A percentile compares a stretch with the other conserved stretches of the same genome.
Conservation (phyloP, 1,140 invertebrate genomes). For the Bombus soroeensis region DNA sequence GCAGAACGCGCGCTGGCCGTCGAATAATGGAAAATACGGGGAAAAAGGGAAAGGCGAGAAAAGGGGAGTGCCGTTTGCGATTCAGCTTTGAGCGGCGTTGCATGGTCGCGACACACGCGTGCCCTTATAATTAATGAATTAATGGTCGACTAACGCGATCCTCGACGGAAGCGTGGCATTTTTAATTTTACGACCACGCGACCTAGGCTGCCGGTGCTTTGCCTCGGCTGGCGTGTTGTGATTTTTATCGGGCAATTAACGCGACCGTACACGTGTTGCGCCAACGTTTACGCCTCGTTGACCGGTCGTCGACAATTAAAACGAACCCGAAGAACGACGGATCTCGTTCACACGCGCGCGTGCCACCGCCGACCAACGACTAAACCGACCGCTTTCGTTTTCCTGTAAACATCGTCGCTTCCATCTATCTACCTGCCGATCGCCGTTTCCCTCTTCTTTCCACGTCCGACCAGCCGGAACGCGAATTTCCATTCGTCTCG, state of each 20-base stretch:
- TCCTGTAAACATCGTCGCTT: no score
- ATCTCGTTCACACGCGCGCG: conserved; percentile 30
- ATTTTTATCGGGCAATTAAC: conserved; percentile 84
- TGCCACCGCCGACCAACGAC: conserved; percentile 16
- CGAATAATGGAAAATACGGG: background rate
- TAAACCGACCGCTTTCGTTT: background rate
- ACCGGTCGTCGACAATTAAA: conserved; percentile 75
- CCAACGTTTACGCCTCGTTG: conserved; percentile 76
- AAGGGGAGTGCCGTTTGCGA: conserved; percentile 43
- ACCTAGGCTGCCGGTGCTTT: conserved; percentile 45
- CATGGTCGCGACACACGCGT: conserved; percentile 60
- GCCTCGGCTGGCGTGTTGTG: conserved; percentile 79
- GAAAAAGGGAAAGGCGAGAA: background rate
- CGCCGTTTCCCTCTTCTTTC: no score
- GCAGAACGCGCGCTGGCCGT: background rate
- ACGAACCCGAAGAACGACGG: conserved; percentile 65
- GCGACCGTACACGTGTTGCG: conserved; percentile 80
- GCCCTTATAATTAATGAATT: conserved; percentile 75
- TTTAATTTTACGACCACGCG: conserved; percentile 78
- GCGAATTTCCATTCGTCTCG: no score
- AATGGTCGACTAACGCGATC: conserved; percentile 76
- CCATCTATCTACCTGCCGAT: background rate
- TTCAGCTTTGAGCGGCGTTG: conserved; percentile 61
- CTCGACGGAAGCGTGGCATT: conserved; percentile 74
- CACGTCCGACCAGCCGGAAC: no score